These are phyloP conservation scores for Drosophila santomea DNA, from an alignment of 1,140 invertebrate genomes.

Conservation along the genomic window DNA sequence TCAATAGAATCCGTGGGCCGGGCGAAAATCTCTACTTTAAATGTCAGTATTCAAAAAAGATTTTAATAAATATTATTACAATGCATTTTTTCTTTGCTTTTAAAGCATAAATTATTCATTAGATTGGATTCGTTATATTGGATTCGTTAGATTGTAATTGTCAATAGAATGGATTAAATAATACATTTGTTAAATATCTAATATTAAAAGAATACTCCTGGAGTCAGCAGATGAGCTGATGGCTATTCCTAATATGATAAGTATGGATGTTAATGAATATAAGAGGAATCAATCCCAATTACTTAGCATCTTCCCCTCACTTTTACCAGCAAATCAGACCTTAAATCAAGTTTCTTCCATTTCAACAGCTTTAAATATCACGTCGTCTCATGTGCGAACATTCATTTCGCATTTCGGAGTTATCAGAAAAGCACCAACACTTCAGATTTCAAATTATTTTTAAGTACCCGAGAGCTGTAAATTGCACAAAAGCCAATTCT, in stretches of 20 bases:
- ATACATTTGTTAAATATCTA: no score
- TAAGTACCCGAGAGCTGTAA: slow-evolving; percentile 67
- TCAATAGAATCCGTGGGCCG: slow-evolving; percentile 2
- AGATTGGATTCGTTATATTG: no score
- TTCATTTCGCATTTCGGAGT: slow-evolving; percentile 27
- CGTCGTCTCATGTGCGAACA: slow-evolving; percentile 8
- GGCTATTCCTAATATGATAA: no score
- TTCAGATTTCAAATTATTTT: slow-evolving; percentile 71
- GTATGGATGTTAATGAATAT: not conserved
- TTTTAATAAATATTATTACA: not conserved
- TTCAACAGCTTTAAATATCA: slow-evolving; percentile 17
- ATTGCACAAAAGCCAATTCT: slow-evolving; percentile 76
- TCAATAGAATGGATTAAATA: no score
- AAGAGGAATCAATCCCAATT: not conserved
- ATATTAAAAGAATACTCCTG: no score
- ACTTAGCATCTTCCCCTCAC: not conserved
- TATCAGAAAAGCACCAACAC: slow-evolving; percentile 44
- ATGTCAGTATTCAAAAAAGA: not conserved
- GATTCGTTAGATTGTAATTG: no score
- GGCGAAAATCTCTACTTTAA: slow-evolving; percentile 1
- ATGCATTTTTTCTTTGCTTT: not conserved
- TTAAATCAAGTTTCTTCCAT: slow-evolving; percentile 3
- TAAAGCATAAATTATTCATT: no score
- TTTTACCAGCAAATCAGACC: not conserved
- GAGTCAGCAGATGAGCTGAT: no score